phyloP scores from a whole-genome alignment of 1,140 invertebrate species.

The Ectropis grisescens region DNA sequence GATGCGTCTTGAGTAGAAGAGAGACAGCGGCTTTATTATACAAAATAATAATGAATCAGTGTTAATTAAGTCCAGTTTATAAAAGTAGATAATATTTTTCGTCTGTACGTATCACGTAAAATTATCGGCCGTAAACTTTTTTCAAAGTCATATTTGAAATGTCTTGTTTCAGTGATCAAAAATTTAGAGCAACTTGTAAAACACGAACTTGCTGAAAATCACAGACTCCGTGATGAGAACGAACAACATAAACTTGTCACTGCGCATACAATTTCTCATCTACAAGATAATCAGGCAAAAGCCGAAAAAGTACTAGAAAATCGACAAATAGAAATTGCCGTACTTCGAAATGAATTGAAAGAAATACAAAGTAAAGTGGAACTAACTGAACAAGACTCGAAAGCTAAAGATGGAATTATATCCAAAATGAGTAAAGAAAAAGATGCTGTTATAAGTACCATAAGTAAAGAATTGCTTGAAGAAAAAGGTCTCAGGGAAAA shows the following conservation, averaged over 20 bases:
- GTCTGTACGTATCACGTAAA: too few species aligned
- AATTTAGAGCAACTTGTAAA: slow-evolving; percentile 20
- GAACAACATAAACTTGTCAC: slow-evolving; percentile 20
- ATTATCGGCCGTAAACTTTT: too few species aligned
- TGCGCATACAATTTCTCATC: slow-evolving; percentile 22
- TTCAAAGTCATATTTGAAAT: too few species aligned
- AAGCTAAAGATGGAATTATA: slow-evolving; percentile 20
- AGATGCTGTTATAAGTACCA: slow-evolving; percentile 18
- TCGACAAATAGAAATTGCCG: slow-evolving; percentile 25
- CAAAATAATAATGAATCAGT: too few species aligned
- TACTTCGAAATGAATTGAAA: slow-evolving; percentile 19
- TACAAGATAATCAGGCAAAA: slow-evolving; percentile 28
- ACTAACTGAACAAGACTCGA: slow-evolving; percentile 8
- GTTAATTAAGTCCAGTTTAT: too few species aligned
- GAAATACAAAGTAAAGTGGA: slow-evolving; percentile 9
- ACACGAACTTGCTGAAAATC: slow-evolving; percentile 11
- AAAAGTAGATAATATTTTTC: too few species aligned
- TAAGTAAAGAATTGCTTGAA: slow-evolving; percentile 25
- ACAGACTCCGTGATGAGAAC: slow-evolving; percentile 13
- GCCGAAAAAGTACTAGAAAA: slow-evolving; percentile 24
- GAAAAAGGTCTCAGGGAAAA: slow-evolving; percentile 14
- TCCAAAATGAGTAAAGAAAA: slow-evolving; percentile 21
- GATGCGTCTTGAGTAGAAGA: too few species aligned
- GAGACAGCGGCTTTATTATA: too few species aligned
- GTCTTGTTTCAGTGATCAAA: slow-evolving; percentile 25